Base-by-base conservation (phyloP, 2,113 vertebrate species). In the Urocitellus parryii region DNA sequence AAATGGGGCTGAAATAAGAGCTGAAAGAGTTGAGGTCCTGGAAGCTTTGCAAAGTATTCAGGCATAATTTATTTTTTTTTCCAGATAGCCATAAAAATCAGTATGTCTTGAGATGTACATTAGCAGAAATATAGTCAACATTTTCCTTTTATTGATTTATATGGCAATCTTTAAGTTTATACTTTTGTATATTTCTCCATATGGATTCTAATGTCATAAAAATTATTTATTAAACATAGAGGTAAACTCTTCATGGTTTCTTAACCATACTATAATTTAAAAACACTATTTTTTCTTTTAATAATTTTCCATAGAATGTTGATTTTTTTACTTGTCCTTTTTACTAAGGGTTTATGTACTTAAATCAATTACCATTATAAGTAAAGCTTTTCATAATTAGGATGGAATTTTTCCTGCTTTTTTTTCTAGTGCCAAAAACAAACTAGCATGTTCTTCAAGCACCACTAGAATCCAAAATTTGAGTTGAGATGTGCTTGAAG, bases 241-340 rank as follows among this genome's bases (percentile, higher is more conserved):
- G 11, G 17, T 34, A 16, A 65, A 45, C 68, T 91, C 25, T 95
- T 86, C 22, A 70, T 73, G 61, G 11, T 83, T 90, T 70, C 45
- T 87, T 94, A 88, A 32, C 34, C 11, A 6, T 81, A 77, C 16
- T 77, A 34, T 39, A 63, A 42, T 79, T 88, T 25, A 76, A 61
- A 72, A 22, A 16, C 22, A 53, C 17, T 2, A 27, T 70, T 29
- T 56, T 45, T 68, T 39, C 14, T 85, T 80, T 86, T 70, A 24
- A 18, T 82, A 10, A 8, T 87, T 86, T 91, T 56, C 10, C 67
- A 7, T 86, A 20, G 67, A 89, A 77, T 45, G 5, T 48, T 76
- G 3, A 72, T 73, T 79, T 88, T 88, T 96, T 87, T 72, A 76
- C 27, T 94, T 83, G 24, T 34, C 32, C 14, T n/a, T 94, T 94